Base-by-base conservation (phyloP, 2,113 vertebrate species). In the Macroglossus sobrinus region DNA sequence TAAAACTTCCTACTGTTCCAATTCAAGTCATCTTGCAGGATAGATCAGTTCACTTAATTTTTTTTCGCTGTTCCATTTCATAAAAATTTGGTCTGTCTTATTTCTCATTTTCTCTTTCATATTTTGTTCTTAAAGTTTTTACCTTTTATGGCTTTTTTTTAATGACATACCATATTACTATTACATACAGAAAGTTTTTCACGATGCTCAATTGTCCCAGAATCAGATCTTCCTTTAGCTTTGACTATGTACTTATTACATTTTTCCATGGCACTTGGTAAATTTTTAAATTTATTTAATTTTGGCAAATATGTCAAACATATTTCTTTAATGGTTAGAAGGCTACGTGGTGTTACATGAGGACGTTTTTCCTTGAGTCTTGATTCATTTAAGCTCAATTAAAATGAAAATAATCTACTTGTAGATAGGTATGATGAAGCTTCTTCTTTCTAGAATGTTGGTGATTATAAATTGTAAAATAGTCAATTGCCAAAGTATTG, bases 21-120 rank as follows among this genome's bases (percentile, higher is more conserved):
- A 4, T 63, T 84, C 64, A 75, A 72, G 2, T 88, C 10, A 53
- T 84, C 53, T 69, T 33, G 9, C 30, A 84, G 45, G 30, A 53
- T 71, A 63, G 9, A 74, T 79, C 7, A 80, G 9, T 40, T 75
- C 5, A 30, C 3, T 13, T 89, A 82, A n/a, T 64, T 79, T 71
- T 89, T 84, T 84, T 35, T 45, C 33, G 61, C 10, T 71, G 35
- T 66, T 72, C 1, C 10, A 16, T 50, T 89, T 57, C 33, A 78
- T 30, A 97, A 76, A 59, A 72, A 64, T 86, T 66, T 50, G 72
- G 22, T 78, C 63, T 61, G 30, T 76, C 47, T 92, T 63, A 89
- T 76, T 33, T 94, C 47, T 87, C 5, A 76, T 57, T 69, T 86
- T 84, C n/a, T 8, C 5, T 63, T 92, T 59, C 10, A 55, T 13